A percentile compares a stretch with the other conserved stretches of the same genome.
Evolutionary conservation across 2,888 invertebrate species (phyloP).

Genomic region (Ditylenchus weischeri): DNA sequence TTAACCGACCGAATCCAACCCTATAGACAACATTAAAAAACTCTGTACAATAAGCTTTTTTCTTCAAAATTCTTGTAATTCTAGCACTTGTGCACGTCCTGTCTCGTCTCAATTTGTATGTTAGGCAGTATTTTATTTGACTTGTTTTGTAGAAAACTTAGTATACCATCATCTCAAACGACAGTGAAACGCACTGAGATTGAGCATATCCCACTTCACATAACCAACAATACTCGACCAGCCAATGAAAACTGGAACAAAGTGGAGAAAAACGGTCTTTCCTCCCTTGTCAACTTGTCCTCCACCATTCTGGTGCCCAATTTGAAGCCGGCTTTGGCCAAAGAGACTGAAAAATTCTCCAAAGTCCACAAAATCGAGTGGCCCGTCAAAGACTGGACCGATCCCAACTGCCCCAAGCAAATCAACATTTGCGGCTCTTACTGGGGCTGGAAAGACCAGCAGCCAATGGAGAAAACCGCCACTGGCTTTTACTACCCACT

Average conservation of each 20-base stretch:
- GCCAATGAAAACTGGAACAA: background rate
- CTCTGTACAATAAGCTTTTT: too few species aligned
- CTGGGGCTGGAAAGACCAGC: constrained; percentile 9
- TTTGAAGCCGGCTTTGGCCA: background rate
- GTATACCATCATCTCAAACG: too few species aligned
- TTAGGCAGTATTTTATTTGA: too few species aligned
- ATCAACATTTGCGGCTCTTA: constrained; percentile 2
- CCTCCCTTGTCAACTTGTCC: background rate
- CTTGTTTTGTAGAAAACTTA: too few species aligned
- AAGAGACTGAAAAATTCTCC: background rate
- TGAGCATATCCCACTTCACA: constrained; percentile 2
- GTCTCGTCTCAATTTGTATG: too few species aligned
- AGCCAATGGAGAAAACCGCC: background rate
- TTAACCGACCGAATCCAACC: too few species aligned
- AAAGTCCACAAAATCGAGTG: constrained; percentile 13
- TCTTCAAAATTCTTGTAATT: too few species aligned
- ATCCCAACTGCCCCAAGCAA: background rate
- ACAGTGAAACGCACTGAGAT: background rate
- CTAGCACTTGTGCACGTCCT: too few species aligned
- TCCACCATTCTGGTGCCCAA: background rate
- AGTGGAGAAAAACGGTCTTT: constrained; percentile 6
- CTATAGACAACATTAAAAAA: too few species aligned
- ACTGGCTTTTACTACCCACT: background rate
- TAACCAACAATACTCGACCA: background rate
- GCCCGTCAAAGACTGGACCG: background rate